Percentiles rank a stretch among this genome's conserved stretches.
These are phyloP conservation scores for Cathartes aura DNA, from an alignment of 2,113 vertebrate genomes.

Conservation along the genomic window DNA sequence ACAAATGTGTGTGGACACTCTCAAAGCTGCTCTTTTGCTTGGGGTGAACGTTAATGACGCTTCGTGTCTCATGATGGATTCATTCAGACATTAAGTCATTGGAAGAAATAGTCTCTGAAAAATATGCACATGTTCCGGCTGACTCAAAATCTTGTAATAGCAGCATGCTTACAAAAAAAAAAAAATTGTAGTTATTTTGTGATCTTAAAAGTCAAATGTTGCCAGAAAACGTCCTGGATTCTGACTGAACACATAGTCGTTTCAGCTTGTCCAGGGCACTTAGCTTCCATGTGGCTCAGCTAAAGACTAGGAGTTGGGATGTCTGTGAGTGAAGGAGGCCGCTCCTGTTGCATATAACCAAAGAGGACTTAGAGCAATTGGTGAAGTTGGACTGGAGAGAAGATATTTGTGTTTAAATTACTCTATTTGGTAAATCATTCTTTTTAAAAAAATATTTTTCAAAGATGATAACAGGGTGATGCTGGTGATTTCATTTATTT, in stretches of 20 bases:
- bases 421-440: neutral
- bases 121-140: neutral
- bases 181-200: neutral
- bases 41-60: neutral
- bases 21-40: constrained; percentile 8
- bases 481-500: neutral
- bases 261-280: neutral
- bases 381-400: neutral
- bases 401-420: neutral
- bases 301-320: neutral
- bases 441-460: neutral
- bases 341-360: neutral
- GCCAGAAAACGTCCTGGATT: neutral
- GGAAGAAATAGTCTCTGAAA: constrained; percentile 23
- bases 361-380: neutral
- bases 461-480: neutral
- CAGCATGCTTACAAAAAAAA: neutral
- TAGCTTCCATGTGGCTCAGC: neutral
- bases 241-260: neutral
- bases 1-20: neutral
- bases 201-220: neutral
- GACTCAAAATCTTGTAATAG: neutral
- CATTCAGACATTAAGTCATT: constrained; percentile 35
- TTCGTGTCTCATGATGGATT: neutral
- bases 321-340: neutral